phyloP scores from a whole-genome alignment of 2,888 invertebrate genomes.

The Sisyra terminalis region DNA sequence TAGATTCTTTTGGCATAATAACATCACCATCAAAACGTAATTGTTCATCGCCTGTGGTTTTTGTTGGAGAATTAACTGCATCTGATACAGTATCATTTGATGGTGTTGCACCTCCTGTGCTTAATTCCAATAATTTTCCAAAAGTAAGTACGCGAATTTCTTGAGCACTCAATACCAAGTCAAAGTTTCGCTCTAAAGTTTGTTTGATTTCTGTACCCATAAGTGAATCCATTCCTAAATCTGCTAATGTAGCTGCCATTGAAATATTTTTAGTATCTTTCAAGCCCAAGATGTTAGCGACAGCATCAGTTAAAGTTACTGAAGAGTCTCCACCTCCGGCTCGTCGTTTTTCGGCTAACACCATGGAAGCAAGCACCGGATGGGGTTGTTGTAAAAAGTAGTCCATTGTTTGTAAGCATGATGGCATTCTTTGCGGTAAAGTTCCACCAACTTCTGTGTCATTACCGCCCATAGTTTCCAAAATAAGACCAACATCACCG shows the following conservation, averaged over 20 bases:
- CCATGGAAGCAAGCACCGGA: conserved; percentile 66
- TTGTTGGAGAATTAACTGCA: conserved; percentile 19
- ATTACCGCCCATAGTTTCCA: conserved; percentile 79
- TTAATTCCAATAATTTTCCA: conserved; percentile 47
- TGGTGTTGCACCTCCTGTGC: conserved; percentile 19
- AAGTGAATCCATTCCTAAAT: conserved; percentile 94
- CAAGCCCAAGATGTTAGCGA: conserved; percentile 80
- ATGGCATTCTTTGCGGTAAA: conserved; percentile 87
- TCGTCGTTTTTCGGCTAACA: conserved; percentile 72
- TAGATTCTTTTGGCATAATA: conserved; percentile 56
- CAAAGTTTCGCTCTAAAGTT: conserved; percentile 82
- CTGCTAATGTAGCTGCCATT: conserved; percentile 63
- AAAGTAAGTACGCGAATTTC: conserved; percentile 80
- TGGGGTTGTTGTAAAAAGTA: conserved; percentile 78
- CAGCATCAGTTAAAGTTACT: conserved; percentile 53
- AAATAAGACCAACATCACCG: conserved; percentile 88
- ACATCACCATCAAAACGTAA: conserved; percentile 29
- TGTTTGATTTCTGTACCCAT: conserved; percentile 99
- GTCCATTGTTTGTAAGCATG: conserved; percentile 80
- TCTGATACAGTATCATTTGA: conserved; percentile 15
- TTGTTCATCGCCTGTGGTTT: conserved; percentile 30
- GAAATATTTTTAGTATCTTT: conserved; percentile 72
- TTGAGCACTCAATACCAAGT: conserved; percentile 76
- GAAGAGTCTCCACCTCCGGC: conserved; percentile 35
- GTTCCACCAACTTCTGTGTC: conserved; percentile 91